phyloP scores from a whole-genome alignment of 2,888 invertebrate genomes.

The Idaea dimidiata region DNA sequence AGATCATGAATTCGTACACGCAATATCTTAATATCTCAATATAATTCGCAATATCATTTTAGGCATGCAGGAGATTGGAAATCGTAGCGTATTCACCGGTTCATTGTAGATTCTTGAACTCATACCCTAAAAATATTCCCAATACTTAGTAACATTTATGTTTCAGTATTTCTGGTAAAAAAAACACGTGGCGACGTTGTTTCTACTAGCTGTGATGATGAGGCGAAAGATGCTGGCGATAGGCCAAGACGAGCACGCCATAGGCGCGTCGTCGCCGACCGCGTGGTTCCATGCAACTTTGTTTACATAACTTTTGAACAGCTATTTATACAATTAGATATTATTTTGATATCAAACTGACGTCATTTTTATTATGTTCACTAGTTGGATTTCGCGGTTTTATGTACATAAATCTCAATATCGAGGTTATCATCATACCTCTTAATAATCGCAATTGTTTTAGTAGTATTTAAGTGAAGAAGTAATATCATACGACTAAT shows the following conservation, averaged over 20 bases:
- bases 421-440: too few relatives aligned
- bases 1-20: too few relatives aligned
- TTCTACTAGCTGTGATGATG: slow-evolving; percentile 55
- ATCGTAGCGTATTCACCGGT: neutral
- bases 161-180: slow-evolving; percentile 10
- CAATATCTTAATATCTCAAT: too few relatives aligned
- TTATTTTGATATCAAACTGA: neutral
- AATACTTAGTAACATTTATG: neutral
- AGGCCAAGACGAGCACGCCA: slow-evolving; percentile 39
- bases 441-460: too few relatives aligned
- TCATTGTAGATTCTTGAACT: neutral
- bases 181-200: slow-evolving; percentile 30
- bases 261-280: slow-evolving; percentile 30
- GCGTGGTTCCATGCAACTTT: slow-evolving; percentile 33
- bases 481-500: too few relatives aligned
- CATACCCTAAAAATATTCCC: neutral
- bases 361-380: neutral
- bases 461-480: too few relatives aligned
- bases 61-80: too few relatives aligned
- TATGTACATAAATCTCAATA: too few relatives aligned
- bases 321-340: slow-evolving; percentile 1
- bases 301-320: slow-evolving; percentile 30
- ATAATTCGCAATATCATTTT: too few relatives aligned
- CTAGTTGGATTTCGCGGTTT: too few relatives aligned
- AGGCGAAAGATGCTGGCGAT: slow-evolving; percentile 59